phyloP scores from a whole-genome alignment of 2,113 vertebrate genomes.

The Brachionichthys hirsutus region DNA sequence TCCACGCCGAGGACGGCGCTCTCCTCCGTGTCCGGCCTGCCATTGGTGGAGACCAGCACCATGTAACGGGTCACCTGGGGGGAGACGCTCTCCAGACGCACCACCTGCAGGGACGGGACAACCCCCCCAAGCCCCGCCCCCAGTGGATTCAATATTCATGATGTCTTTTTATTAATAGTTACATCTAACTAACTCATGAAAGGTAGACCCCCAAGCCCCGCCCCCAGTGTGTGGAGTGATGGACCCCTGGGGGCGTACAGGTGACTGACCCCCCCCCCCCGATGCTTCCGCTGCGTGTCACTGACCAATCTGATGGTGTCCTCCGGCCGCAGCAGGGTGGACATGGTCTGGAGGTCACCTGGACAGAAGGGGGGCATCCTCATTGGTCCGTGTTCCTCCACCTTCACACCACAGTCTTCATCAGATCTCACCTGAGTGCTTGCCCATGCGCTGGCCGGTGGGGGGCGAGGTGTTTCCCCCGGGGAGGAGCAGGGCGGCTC shows the following conservation, averaged over 20 bases:
- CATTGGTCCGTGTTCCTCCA: too few species aligned
- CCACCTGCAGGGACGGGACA: constrained; percentile 84
- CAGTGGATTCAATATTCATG: too few species aligned
- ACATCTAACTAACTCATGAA: too few species aligned
- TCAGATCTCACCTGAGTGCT: constrained; percentile 88
- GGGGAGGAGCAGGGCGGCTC: constrained; percentile 94
- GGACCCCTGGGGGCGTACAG: neutral
- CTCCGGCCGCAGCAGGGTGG: constrained; percentile 93
- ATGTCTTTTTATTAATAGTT: too few species aligned
- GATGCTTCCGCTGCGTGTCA: too few species aligned
- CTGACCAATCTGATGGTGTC: constrained; percentile 97
- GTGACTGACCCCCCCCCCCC: too few species aligned
- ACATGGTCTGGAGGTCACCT: constrained; percentile 99
- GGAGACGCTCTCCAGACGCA: constrained; percentile 92
- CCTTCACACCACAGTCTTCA: too few species aligned
- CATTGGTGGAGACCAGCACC: constrained; percentile 96
- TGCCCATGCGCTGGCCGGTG: constrained; percentile 89
- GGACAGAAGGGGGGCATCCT: constrained; percentile 27
- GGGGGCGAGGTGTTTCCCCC: constrained; percentile 87
- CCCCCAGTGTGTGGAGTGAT: neutral
- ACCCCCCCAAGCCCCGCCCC: too few species aligned
- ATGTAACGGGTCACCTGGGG: constrained; percentile 93
- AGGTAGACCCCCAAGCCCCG: too few species aligned
- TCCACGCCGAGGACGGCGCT: constrained; percentile 96
- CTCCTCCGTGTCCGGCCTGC: constrained; percentile 95